Conservation (phyloP, 2,797 vertebrate genomes). For the Eupleurogrammus muticus region DNA sequence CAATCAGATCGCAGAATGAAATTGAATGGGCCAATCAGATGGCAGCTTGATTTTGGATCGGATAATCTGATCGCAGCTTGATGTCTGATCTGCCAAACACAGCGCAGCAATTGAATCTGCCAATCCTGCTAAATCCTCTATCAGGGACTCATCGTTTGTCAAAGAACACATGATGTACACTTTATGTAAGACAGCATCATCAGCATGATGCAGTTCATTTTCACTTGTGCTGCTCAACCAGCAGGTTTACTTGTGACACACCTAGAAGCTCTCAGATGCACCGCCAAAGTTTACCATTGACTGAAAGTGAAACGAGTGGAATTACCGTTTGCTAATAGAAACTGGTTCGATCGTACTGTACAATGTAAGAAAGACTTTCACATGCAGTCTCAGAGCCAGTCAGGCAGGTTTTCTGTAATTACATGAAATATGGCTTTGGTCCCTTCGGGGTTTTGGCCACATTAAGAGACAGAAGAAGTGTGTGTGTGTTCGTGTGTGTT, state of each 20-base stretch:
- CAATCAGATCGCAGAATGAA: no score
- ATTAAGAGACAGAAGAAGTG: constrained; percentile 62
- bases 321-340: constrained; percentile 39
- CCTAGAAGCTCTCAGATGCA: constrained; percentile 7
- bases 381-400: constrained; percentile 78
- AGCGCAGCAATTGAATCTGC: no score
- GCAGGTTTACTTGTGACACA: constrained; percentile 22
- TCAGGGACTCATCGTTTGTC: neutral
- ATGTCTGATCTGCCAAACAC: no score
- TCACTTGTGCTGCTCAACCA: constrained; percentile 21
- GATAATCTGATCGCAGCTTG: no score
- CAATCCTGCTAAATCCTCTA: constrained; percentile 2
- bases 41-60: no score
- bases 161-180: neutral
- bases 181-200: neutral
- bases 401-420: constrained; percentile 85
- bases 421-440: constrained; percentile 83
- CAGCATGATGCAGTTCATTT: neutral
- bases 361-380: constrained; percentile 62
- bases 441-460: constrained; percentile 78
- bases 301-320: constrained; percentile 50
- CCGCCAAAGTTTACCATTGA: neutral
- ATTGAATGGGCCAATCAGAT: no score
- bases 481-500: constrained; percentile 25
- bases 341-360: constrained; percentile 54